phyloP scores from a whole-genome alignment of 2,888 invertebrate genomes.

The Apamea epomidion region DNA sequence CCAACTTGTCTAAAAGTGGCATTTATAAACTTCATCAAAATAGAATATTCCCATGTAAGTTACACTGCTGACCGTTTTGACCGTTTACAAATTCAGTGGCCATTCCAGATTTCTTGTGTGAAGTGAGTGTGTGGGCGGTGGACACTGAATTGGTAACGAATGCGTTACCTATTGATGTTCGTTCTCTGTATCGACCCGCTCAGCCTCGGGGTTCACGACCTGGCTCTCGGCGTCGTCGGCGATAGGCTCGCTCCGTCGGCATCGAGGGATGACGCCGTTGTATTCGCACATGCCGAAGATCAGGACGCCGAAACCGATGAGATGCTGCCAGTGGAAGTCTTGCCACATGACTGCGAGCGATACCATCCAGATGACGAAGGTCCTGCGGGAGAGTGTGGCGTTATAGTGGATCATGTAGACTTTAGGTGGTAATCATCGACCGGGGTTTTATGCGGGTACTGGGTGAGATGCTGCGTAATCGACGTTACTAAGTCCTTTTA shows the following conservation, averaged over 20 bases:
- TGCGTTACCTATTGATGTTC: constrained; percentile 57
- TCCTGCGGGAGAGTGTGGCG: constrained; percentile 85
- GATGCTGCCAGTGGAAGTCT: constrained; percentile 94
- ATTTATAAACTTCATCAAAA: constrained; percentile 35
- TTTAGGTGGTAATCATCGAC: background rate
- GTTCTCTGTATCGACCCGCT: constrained; percentile 55
- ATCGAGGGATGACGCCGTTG: constrained; percentile 91
- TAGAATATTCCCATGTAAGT: constrained; percentile 36
- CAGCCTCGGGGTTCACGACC: constrained; percentile 69
- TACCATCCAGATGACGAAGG: constrained; percentile 97
- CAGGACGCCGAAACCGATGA: constrained; percentile 94
- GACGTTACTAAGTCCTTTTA: no score
- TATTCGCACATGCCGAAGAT: constrained; percentile 96
- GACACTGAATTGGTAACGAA: constrained; percentile 59
- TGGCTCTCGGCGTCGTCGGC: constrained; percentile 66
- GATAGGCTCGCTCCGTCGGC: constrained; percentile 59
- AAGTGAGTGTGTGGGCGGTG: constrained; percentile 22
- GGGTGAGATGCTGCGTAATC: no score
- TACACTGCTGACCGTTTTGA: constrained; percentile 45
- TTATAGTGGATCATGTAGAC: background rate
- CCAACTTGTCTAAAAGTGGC: constrained; percentile 11
- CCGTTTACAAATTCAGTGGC: constrained; percentile 60
- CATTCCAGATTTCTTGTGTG: constrained; percentile 36
- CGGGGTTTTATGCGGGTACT: no score
- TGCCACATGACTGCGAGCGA: constrained; percentile 95